Conservation (phyloP, 2,888 invertebrate genomes). For the Balanococcus diminutus region DNA sequence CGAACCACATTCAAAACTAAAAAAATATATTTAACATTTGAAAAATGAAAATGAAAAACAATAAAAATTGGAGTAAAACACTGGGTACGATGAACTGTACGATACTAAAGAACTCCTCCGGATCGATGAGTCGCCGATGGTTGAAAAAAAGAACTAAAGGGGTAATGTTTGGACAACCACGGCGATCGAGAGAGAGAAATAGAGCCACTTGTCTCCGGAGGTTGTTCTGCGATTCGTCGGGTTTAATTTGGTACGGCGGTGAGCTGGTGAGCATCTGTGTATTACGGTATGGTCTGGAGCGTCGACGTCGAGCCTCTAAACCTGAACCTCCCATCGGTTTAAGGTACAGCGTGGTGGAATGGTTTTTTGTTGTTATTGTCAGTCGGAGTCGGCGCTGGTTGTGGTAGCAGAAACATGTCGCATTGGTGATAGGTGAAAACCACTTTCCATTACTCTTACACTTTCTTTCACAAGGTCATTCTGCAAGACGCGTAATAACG, state of each 20-base stretch:
- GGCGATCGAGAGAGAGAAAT: background rate
- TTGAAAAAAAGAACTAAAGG: background rate
- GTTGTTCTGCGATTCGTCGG: conserved; percentile 46
- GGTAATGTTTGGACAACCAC: background rate
- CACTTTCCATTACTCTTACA: conserved; percentile 57
- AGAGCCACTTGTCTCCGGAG: conserved; percentile 41
- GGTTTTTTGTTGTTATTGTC: conserved; percentile 40
- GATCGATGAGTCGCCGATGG: background rate
- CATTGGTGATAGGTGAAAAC: conserved; percentile 56
- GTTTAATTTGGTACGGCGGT: conserved; percentile 11
- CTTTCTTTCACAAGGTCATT: conserved; percentile 57
- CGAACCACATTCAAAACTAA: conserved; percentile 33
- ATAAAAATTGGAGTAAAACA: background rate
- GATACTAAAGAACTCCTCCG: conserved; percentile 39
- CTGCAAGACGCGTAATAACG: conserved; percentile 49
- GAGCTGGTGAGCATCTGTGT: conserved; percentile 9
- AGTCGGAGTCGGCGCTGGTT: background rate
- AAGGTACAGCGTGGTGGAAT: conserved; percentile 16
- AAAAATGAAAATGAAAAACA: background rate
- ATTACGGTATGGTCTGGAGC: background rate
- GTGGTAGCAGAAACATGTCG: conserved; percentile 54
- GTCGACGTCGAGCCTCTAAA: background rate
- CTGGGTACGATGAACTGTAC: background rate
- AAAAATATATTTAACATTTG: background rate
- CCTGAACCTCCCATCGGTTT: background rate